Conservation (phyloP, 2,113 vertebrate species). For the Geococcyx californianus region DNA sequence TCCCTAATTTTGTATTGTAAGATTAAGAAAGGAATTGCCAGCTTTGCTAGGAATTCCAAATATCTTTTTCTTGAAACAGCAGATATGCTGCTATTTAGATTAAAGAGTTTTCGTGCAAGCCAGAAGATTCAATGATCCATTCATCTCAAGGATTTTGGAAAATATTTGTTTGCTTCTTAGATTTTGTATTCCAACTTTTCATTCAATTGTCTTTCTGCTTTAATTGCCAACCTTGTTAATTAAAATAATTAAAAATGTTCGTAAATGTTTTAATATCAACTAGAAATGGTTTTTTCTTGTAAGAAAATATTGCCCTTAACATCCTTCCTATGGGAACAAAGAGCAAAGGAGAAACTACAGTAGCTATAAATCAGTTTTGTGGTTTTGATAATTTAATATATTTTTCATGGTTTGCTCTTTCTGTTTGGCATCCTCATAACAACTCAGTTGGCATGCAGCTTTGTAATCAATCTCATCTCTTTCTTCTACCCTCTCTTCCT, state of each 20-base stretch:
- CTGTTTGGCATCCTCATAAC: slow-evolving; percentile 33
- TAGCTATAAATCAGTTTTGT: slow-evolving; percentile 64
- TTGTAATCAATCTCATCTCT: slow-evolving; percentile 56
- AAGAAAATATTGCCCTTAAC: slow-evolving; percentile 11
- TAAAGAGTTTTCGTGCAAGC: not conserved
- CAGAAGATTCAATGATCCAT: not conserved
- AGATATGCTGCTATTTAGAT: not conserved
- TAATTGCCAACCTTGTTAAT: not conserved
- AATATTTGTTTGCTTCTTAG: not conserved
- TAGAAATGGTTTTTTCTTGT: not conserved
- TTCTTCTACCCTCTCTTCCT: not conserved
- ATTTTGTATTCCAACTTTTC: not conserved
- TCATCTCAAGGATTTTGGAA: not conserved
- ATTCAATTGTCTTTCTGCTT: not conserved
- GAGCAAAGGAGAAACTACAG: slow-evolving; percentile 12
- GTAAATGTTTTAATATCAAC: not conserved
- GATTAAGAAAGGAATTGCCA: not conserved
- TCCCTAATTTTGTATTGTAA: not conserved
- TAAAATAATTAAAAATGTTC: not conserved
- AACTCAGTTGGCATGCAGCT: slow-evolving; percentile 57
- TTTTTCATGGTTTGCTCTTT: slow-evolving; percentile 58
- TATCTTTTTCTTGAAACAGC: not conserved
- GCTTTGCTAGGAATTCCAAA: slow-evolving; percentile 6
- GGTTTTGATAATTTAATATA: slow-evolving; percentile 66
- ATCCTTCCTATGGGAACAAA: slow-evolving; percentile 44